phyloP scores from a whole-genome alignment of 2,888 invertebrate species.

The Pemphredon lugubris region DNA sequence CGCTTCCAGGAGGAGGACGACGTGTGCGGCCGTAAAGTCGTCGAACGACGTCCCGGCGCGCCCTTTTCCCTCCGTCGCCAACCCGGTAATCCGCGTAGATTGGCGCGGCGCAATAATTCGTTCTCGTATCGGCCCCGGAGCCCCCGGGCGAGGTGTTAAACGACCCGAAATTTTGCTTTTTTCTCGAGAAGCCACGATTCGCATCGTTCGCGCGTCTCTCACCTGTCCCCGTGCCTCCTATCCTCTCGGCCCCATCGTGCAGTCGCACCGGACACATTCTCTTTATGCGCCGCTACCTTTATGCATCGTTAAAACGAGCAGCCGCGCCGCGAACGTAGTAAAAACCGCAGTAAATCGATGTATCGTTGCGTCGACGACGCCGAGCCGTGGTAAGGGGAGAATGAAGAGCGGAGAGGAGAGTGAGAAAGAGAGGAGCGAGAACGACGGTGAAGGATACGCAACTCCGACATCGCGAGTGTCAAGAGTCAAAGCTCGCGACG shows the following conservation, averaged over 20 bases:
- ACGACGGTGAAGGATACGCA: background rate
- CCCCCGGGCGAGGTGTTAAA: conserved; percentile 45
- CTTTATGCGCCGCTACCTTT: conserved; percentile 43
- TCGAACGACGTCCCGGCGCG: conserved; percentile 56
- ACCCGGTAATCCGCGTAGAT: conserved; percentile 65
- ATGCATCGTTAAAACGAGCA: conserved; percentile 56
- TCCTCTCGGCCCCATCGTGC: conserved; percentile 20
- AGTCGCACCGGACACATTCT: conserved; percentile 27
- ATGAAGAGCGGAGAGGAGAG: conserved; percentile 1
- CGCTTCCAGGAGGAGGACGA: conserved; percentile 36
- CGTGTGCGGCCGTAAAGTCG: conserved; percentile 55
- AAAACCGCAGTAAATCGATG: conserved; percentile 59
- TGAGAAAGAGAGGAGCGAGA: background rate
- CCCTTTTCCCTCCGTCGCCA: conserved; percentile 50
- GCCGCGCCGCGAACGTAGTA: conserved; percentile 42
- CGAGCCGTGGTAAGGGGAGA: conserved; percentile 16
- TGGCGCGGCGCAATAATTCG: conserved; percentile 66
- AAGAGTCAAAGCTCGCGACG: background rate
- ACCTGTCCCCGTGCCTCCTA: conserved; percentile 55
- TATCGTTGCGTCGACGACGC: conserved; percentile 39
- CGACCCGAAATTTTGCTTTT: conserved; percentile 43
- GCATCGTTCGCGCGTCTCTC: conserved; percentile 45
- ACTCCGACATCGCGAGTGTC: background rate
- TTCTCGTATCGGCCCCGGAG: conserved; percentile 57
- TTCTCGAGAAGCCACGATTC: conserved; percentile 26